Evolutionary conservation across 2,113 vertebrate genomes (phyloP).

Genomic region (Neolamprologus ventralis): DNA sequence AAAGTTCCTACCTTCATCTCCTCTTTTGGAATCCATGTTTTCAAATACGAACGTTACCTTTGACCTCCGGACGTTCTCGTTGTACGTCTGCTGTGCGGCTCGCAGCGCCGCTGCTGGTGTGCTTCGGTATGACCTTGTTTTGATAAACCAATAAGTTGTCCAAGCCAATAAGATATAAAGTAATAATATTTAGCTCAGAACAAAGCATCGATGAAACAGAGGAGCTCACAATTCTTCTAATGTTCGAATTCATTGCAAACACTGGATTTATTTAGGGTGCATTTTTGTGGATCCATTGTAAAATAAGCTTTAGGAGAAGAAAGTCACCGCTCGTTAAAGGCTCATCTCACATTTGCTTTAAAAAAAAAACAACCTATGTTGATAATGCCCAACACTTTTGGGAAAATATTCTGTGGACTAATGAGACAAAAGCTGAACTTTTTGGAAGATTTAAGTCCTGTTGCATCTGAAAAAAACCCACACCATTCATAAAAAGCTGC

Average conservation of each 20-base stretch:
- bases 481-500: not conserved
- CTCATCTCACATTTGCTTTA: not conserved
- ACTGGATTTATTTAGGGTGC: not conserved
- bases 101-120: not conserved
- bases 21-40: constrained; percentile 60
- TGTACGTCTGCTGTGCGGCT: not conserved
- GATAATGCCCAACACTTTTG: not conserved
- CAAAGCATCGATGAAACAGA: not conserved
- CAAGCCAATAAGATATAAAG: not conserved
- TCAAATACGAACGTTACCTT: constrained; percentile 23
- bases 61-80: constrained; percentile 39
- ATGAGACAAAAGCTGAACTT: not conserved
- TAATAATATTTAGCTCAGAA: not conserved
- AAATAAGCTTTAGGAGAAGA: not conserved
- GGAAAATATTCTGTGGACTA: not conserved
- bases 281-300: not conserved
- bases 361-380: not conserved
- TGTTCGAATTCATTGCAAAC: not conserved
- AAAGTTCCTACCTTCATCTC: constrained; percentile 20
- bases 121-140: not conserved
- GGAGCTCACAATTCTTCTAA: not conserved
- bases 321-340: not conserved
- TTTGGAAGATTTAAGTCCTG: not conserved
- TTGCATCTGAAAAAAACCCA: not conserved
- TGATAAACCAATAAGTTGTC: not conserved